Base-by-base conservation (phyloP, 2,888 invertebrate genomes). In the Leuctra nigra region DNA sequence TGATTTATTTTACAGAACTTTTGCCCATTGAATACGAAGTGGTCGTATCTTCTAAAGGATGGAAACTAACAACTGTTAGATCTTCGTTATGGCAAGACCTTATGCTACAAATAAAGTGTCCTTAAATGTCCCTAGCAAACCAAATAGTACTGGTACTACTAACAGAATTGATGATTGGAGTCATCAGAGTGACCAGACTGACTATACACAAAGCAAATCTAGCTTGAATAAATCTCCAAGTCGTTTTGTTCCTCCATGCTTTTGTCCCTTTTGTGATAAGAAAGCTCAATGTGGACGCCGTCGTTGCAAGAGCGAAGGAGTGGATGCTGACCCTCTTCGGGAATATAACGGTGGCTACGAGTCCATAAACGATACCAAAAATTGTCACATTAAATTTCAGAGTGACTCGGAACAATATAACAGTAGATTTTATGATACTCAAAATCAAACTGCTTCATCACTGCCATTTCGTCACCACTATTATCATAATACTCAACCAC, bases 261-360 rank as follows among this genome's bases (percentile, higher is more conserved):
- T 53, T 36, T 57, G 60, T 41, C 50, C 53, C 14, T 47, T 53
- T 29, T 60, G 60, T 47, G 57, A 57, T 41, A 44, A 18, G 24
- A 20, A 38, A 23, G 1, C 44, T 22, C 46, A 41, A 41, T 55
- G 57, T 48, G 48, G 54, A 14, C 53, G 57, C 11, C 36, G 57
- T 18, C 54, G 60, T n/a, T 39, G 60, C 47, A 60, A 48, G 39
- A 60, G 55, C 29, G 60, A 60, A 35, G 55, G 60, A 29, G 13
- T 60, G 22, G 60, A 60, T 44, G 60, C 55, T 18, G 60, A 60
- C 53, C 60, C 60, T 39, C 35, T 60, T 16, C 55, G 57, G 18
- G 57, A 60, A 35, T 24, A 50, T 35, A 60, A 60, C 36, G 44
- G 60, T 18, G 39, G 47, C n/a, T 55, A 55, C n/a, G 53, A 60